Evolutionary conservation across 2,113 vertebrate genomes (phyloP), one percentile per base, ranked within the genome.

Genomic region (Larimichthys crocea): DNA sequence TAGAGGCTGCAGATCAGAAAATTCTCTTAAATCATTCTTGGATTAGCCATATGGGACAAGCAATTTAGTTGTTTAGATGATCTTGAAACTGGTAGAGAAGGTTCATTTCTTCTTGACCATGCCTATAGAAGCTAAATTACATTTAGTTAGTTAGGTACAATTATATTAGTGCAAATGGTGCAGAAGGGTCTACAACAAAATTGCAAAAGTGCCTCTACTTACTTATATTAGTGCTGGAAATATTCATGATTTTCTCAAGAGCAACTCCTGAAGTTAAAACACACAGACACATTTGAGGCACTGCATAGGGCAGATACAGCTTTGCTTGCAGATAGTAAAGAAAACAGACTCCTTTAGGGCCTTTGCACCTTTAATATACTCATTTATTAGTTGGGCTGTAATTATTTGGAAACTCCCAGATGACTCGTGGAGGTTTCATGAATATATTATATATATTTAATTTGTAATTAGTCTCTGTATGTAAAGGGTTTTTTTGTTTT

Each of bases 161-260:
- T 55, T 61, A 79, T 56, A 79, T 66, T 40, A 2, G 16, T 60
- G 40, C 11, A 66, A 55, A 74, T 50, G 44, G n/a, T 1, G 2
- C 72, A 20, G 12, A 74, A 29, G 42, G 50, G 50, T 78, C n/a
- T 69, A 74, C 69, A 48, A 46, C 7, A 10, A 7, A 69, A 78
- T 64, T 40, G 68, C 35, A 63, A 56, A 63, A 66, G 7, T 10
- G 35, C 35, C 7, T 40, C 35, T 40, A 40, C 35, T 8, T 40
- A 40, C 35, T 9, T 9, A 40, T 22, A 74, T 76, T 76, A 82
- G 81, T 68, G 64, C 68, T 70, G 73, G 22, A 85, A 65, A 86
- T 79, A 71, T 82, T 83, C n/a, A 10, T 17, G 40, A 69, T 74
- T 64, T 76, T 60, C 56, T 60, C 35, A 63, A 67, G 83, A 63